phyloP scores from a whole-genome alignment of 1,140 invertebrate genomes.

The Gryon sp. region DNA sequence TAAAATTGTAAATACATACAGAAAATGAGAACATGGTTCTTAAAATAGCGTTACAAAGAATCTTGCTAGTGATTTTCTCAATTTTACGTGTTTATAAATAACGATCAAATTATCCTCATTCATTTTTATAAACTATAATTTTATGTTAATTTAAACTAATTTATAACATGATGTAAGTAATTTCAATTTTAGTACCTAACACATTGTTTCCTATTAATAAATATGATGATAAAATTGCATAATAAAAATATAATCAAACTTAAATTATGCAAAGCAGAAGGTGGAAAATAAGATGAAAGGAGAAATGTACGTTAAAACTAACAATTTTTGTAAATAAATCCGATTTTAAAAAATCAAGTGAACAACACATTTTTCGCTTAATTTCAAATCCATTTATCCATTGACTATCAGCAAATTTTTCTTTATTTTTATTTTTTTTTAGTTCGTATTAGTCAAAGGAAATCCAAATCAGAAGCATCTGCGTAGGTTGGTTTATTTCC shows the following conservation, averaged over 20 bases:
- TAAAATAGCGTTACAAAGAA: background rate
- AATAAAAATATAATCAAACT: too few relatives aligned
- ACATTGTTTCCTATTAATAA: too few relatives aligned
- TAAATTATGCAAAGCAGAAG: background rate
- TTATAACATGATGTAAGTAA: too few relatives aligned
- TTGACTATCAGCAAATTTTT: too few relatives aligned
- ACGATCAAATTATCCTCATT: background rate
- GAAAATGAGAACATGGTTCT: conserved; percentile 2
- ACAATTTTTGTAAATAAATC: too few relatives aligned
- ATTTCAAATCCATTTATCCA: background rate
- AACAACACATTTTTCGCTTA: background rate
- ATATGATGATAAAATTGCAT: too few relatives aligned
- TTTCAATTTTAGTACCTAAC: too few relatives aligned
- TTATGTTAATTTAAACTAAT: background rate
- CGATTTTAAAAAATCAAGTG: too few relatives aligned
- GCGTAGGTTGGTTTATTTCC: background rate
- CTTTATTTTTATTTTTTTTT: too few relatives aligned
- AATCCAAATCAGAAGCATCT: conserved; percentile 5
- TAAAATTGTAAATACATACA: background rate
- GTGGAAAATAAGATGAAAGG: background rate
- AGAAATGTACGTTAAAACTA: too few relatives aligned
- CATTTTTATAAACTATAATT: background rate
- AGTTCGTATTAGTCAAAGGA: background rate
- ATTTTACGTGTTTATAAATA: background rate
- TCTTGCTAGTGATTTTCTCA: background rate